These are phyloP conservation scores for Austrolebias charrua DNA, from an alignment of 2,797 vertebrate genomes.

Conservation along the genomic window DNA sequence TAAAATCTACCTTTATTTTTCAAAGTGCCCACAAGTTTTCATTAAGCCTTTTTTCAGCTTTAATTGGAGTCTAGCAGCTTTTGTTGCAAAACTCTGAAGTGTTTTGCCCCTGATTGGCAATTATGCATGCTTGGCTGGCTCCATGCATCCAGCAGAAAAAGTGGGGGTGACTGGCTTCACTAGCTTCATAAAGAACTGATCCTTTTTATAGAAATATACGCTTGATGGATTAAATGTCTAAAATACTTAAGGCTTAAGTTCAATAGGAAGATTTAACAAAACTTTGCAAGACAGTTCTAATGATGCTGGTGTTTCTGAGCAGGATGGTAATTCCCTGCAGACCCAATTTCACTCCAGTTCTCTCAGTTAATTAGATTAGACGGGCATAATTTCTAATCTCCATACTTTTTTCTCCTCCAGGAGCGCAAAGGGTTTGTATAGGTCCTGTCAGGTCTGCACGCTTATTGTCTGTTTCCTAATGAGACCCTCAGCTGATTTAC, in stretches of 20 bases:
- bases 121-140: slow-evolving; percentile 59
- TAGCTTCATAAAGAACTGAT: slow-evolving; percentile 19
- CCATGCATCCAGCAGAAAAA: slow-evolving; percentile 31
- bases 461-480: slow-evolving; percentile 33
- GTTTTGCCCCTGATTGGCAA: slow-evolving; percentile 59
- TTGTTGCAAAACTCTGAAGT: slow-evolving; percentile 67
- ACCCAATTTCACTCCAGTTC: slow-evolving; percentile 28
- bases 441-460: slow-evolving; percentile 29
- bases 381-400: slow-evolving; percentile 29
- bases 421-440: slow-evolving; percentile 20
- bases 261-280: slow-evolving; percentile 38
- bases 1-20: slow-evolving; percentile 17
- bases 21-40: slow-evolving; percentile 36
- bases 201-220: slow-evolving; percentile 33
- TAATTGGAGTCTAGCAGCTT: slow-evolving; percentile 36
- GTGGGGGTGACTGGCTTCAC: slow-evolving; percentile 7
- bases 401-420: slow-evolving; percentile 14
- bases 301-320: slow-evolving; percentile 47
- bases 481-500: slow-evolving; percentile 54
- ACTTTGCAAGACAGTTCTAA: slow-evolving; percentile 52
- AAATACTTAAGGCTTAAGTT: slow-evolving; percentile 36
- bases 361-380: slow-evolving; percentile 50
- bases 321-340: slow-evolving; percentile 40
- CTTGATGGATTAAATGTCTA: slow-evolving; percentile 41
- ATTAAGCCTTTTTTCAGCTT: slow-evolving; percentile 49